Percentiles rank a stretch among this genome's conserved stretches.
phyloP scores from a whole-genome alignment of 2,797 vertebrate species.

The Sebastes wilsoni region DNA sequence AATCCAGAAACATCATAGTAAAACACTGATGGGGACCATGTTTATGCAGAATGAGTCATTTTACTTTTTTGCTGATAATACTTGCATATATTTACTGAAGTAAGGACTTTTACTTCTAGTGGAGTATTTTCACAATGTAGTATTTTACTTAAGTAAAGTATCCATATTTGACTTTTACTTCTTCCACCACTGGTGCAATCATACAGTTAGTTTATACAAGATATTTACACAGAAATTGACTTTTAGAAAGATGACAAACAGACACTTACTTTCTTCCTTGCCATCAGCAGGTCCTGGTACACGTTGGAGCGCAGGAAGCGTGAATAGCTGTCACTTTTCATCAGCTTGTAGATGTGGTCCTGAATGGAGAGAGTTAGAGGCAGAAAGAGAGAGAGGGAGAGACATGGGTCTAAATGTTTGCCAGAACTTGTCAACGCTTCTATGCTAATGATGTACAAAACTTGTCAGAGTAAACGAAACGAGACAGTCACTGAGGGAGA shows the following conservation, averaged over 20 bases:
- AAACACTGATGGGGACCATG: accelerated
- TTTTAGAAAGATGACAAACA: background rate
- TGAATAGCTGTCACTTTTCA: slow-evolving; percentile 99
- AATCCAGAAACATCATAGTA: background rate
- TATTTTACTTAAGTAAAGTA: background rate
- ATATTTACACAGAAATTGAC: background rate
- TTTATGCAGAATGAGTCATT: background rate
- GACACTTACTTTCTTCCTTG: slow-evolving; percentile 92
- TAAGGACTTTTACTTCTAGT: background rate
- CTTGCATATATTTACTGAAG: background rate
- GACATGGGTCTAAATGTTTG: background rate
- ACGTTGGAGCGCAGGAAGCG: slow-evolving; percentile 95
- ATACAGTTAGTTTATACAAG: background rate
- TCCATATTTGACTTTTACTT: background rate
- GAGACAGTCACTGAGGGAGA: slow-evolving; percentile 9
- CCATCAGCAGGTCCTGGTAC: slow-evolving; percentile 95
- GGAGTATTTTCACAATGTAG: background rate
- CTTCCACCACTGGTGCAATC: background rate
- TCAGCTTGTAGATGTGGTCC: slow-evolving; percentile 99
- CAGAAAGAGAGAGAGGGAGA: background rate
- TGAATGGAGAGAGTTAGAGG: slow-evolving; percentile 56
- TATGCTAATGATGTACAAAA: slow-evolving; percentile 17
- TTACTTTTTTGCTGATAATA: background rate
- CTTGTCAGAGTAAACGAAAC: background rate
- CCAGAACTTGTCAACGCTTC: background rate